These are phyloP conservation scores for Bombus impatiens DNA, from an alignment of 1,140 invertebrate species.

Conservation along the genomic window DNA sequence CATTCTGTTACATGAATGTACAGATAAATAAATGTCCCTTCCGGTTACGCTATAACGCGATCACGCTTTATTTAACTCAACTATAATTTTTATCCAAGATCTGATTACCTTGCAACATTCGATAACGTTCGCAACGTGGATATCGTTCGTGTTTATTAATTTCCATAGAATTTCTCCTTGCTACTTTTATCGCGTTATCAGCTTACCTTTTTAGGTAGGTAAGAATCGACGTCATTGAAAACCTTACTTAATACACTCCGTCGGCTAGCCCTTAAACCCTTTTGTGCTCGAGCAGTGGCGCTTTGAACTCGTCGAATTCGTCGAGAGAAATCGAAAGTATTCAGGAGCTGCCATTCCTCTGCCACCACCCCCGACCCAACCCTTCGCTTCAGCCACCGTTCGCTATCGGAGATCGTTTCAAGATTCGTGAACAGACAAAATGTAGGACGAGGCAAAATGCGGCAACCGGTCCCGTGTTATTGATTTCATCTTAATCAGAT, in stretches of 20 bases:
- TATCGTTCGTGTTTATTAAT: background rate
- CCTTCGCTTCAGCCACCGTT: background rate
- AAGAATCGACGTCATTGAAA: slow-evolving; percentile 15
- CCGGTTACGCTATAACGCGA: background rate
- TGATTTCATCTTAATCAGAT: slow-evolving; percentile 82
- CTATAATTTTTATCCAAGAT: slow-evolving; percentile 11
- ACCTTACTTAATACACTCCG: slow-evolving; percentile 28
- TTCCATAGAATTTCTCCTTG: background rate
- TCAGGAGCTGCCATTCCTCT: background rate
- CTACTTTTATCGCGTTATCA: background rate
- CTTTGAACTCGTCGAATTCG: slow-evolving; percentile 46
- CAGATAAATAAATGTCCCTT: background rate
- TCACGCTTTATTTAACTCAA: slow-evolving; percentile 13
- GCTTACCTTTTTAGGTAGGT: background rate
- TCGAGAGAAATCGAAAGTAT: slow-evolving; percentile 55
- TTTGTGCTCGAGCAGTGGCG: slow-evolving; percentile 35
- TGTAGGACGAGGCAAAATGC: slow-evolving; percentile 59
- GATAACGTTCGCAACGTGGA: background rate
- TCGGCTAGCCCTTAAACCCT: slow-evolving; percentile 33
- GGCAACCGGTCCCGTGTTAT: slow-evolving; percentile 70
- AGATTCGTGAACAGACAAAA: slow-evolving; percentile 45
- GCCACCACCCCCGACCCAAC: background rate
- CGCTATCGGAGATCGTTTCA: slow-evolving; percentile 33
- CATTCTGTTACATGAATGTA: background rate
- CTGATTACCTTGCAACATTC: background rate